Evolutionary conservation across 1,140 invertebrate genomes (phyloP).

Genomic region (Drosophila mojavensis): DNA sequence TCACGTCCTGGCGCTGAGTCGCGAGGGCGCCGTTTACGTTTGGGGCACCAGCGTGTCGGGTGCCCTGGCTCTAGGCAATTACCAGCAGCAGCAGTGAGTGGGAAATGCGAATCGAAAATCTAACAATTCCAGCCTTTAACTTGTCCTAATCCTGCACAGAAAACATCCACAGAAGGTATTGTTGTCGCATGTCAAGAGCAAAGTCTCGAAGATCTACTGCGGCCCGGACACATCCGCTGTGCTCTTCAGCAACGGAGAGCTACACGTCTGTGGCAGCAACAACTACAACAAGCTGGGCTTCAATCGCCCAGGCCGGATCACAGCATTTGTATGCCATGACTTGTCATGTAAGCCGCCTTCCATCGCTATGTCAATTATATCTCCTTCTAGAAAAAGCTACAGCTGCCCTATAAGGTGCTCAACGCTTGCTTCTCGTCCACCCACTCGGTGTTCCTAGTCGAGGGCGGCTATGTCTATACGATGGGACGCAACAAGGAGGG

Average conservation of each 20-base stretch:
- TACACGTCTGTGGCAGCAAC: constrained; percentile 89
- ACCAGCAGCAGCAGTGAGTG: constrained; percentile 85
- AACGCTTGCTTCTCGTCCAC: constrained; percentile 86
- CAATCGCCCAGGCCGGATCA: constrained; percentile 71
- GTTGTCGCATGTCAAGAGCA: constrained; percentile 84
- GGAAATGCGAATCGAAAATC: too few species aligned
- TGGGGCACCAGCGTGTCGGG: constrained; percentile 89
- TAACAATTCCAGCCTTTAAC: neutral
- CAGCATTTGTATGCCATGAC: constrained; percentile 64
- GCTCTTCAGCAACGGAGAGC: constrained; percentile 87
- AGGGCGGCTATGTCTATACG: constrained; percentile 88
- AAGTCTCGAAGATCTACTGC: constrained; percentile 86
- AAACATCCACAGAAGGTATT: constrained; percentile 74
- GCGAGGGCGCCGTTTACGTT: constrained; percentile 87
- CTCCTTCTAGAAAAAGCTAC: constrained; percentile 66
- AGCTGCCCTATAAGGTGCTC: constrained; percentile 83
- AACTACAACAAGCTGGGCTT: constrained; percentile 89
- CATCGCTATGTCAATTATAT: neutral
- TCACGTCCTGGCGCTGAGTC: constrained; percentile 88
- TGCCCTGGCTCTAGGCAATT: constrained; percentile 87
- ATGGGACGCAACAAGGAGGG: constrained; percentile 88
- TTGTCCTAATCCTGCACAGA: constrained; percentile 25
- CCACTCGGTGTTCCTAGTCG: constrained; percentile 87
- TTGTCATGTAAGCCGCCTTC: neutral
- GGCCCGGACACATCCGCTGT: constrained; percentile 88